Base-by-base conservation (phyloP, 2,113 vertebrate genomes). In the Machaerirhynchus nigripectus region DNA sequence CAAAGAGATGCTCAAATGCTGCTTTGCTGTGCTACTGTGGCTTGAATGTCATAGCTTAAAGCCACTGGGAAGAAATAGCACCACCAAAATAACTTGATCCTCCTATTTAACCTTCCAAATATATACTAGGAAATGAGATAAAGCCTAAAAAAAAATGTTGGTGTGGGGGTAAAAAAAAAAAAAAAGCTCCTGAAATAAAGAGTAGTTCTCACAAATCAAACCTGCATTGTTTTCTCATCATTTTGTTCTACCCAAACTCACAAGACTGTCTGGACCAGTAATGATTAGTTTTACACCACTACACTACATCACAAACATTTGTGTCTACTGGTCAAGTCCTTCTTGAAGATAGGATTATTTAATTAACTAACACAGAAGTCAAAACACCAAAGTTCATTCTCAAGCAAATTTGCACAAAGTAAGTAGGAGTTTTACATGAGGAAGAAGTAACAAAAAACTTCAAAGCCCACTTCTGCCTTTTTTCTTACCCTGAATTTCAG, bases 31-130 rank as follows among this genome's bases (percentile, higher is more conserved):
- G 37, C 63, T 60, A 76, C 82, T 85, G 30, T 40, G 69, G 77
- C 67, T 91, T 86, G 59, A 94, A 89, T 85, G 56, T 94, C 93
- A 91, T 4, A 3, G 37, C 52, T 84, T 89, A 84, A 87, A 84
- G 82, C 40, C 81, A 81, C 56, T 15, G 74, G 55, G 61, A 77
- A 95, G 80, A 96, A 94, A 94, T 6, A 93, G 61, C 56, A 87
- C 33, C 82, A 93, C 63, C 23, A 86, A 75, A 95, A 87, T 76
- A 93, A 85, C 60, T 70, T 75, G 35, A 96, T 82, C 37, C 57
- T 65, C 33, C 61, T 92, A 85, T 83, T 90, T 79, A 94, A 64
- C 49, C n/a, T 89, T 92, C 63, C 55, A 84, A 65, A 94, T 92
- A 84, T 46, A 89, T 37, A 79, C 24, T 37, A 67, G 75, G 84